Evolutionary conservation across 2,113 vertebrate species (phyloP).

Genomic region (Pterocles burchelli): DNA sequence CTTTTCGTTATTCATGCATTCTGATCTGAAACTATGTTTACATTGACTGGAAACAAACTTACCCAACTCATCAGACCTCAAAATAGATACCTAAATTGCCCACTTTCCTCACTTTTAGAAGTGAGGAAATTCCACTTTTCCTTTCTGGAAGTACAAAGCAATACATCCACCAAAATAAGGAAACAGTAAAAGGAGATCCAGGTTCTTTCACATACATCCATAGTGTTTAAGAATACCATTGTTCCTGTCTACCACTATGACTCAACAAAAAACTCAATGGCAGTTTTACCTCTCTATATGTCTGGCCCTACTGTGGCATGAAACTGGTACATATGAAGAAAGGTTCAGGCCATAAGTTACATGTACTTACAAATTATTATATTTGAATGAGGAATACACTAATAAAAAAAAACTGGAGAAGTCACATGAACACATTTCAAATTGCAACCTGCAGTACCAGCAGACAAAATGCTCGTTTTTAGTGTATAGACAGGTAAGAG

Average conservation of each 20-base stretch:
- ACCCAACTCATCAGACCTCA: neutral
- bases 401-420: neutral
- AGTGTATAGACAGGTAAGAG: neutral
- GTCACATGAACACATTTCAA: neutral
- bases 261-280: neutral
- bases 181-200: neutral
- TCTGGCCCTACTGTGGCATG: neutral
- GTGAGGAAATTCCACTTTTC: neutral
- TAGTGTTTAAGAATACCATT: neutral
- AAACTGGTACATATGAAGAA: neutral
- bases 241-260: neutral
- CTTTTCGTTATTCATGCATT: neutral
- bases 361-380: neutral
- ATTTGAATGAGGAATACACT: neutral
- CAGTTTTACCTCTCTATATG: neutral
- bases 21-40: neutral
- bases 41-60: neutral
- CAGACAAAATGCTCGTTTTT: neutral
- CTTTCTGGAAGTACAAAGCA: neutral
- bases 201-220: rapidly evolving
- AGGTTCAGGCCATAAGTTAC: neutral
- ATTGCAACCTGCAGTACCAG: neutral
- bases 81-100: neutral
- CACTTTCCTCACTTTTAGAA: neutral
- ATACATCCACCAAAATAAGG: neutral